A percentile compares a stretch with the other conserved stretches of the same genome.
These are phyloP conservation scores for Sardina pilchardus DNA, from an alignment of 2,113 vertebrate species.

Conservation along the genomic window DNA sequence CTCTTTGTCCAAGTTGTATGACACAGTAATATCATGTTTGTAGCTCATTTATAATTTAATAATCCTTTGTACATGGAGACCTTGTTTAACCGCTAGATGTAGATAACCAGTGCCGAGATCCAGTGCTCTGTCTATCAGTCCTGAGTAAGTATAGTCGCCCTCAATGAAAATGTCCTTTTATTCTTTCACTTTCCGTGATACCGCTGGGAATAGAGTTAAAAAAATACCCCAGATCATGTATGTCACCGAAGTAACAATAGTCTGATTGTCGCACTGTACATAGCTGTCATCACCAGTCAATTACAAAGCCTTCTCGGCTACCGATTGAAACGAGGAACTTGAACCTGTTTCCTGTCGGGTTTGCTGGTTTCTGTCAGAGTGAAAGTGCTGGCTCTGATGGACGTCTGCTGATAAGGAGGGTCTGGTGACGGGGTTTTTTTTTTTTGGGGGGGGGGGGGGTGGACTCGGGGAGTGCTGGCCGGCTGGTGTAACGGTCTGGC, in stretches of 20 bases:
- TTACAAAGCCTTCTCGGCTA: slow-evolving; percentile 10
- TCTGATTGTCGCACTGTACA: slow-evolving; percentile 9
- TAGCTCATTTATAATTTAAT: neutral
- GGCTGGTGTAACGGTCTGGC: neutral
- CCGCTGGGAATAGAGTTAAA: neutral
- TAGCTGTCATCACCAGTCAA: slow-evolving; percentile 6
- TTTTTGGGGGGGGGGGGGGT: neutral
- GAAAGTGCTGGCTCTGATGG: slow-evolving; percentile 3
- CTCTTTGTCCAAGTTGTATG: neutral
- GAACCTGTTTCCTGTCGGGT: slow-evolving; percentile 14
- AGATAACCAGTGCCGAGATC: neutral
- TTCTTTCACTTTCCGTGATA: slow-evolving; percentile 4
- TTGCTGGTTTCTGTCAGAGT: neutral
- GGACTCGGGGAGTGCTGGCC: neutral
- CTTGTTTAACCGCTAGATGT: neutral
- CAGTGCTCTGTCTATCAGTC: neutral
- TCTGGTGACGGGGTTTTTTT: neutral
- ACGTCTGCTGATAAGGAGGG: neutral
- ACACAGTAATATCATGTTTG: neutral
- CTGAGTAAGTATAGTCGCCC: neutral
- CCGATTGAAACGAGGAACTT: slow-evolving; percentile 7
- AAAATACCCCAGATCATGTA: neutral
- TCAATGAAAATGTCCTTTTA: neutral
- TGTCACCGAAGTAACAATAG: neutral
- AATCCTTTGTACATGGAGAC: neutral